Percentiles rank a stretch among this genome's conserved stretches.
phyloP scores from a whole-genome alignment of 2,888 invertebrate genomes.

The Lasioglossum morio region DNA sequence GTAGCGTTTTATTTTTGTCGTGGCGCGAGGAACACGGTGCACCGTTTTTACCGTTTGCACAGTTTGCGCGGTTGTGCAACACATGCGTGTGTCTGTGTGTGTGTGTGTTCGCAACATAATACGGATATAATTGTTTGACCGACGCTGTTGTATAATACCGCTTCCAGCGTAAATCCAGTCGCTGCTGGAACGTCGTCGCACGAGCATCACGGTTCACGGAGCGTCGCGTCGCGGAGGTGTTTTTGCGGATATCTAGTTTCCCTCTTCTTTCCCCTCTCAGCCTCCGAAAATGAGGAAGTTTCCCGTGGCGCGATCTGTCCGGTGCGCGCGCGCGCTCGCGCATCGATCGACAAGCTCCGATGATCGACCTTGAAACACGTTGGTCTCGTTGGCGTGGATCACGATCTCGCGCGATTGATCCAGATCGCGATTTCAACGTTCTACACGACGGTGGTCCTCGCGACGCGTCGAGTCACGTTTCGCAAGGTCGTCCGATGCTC shows the following conservation, averaged over 20 bases:
- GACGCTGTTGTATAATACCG: conserved; percentile 73
- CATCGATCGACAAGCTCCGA: not conserved
- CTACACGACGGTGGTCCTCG: not conserved
- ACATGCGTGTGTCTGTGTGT: conserved; percentile 62
- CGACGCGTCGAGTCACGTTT: not conserved
- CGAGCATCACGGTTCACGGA: conserved; percentile 23
- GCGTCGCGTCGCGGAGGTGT: not conserved
- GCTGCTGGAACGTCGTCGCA: conserved; percentile 60
- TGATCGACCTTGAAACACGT: not conserved
- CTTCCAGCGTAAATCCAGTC: conserved; percentile 74
- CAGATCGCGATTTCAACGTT: not conserved
- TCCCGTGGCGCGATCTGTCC: not conserved
- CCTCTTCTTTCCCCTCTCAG: not conserved
- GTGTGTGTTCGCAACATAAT: conserved; percentile 72
- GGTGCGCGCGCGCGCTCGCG: not conserved
- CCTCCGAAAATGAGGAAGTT: not conserved
- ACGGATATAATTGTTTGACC: conserved; percentile 76
- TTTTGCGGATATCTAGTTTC: not conserved
- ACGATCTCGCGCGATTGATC: not conserved
- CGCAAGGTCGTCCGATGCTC: not conserved
- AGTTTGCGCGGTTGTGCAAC: conserved; percentile 68
- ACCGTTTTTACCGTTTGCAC: conserved; percentile 50
- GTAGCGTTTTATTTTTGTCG: conserved; percentile 17
- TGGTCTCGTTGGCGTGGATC: too few relatives aligned
- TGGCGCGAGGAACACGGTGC: not conserved